Percentiles rank a stretch among this genome's conserved stretches.
phyloP scores from a whole-genome alignment of 1,140 invertebrate species.

The Daktulosphaira vitifoliae region DNA sequence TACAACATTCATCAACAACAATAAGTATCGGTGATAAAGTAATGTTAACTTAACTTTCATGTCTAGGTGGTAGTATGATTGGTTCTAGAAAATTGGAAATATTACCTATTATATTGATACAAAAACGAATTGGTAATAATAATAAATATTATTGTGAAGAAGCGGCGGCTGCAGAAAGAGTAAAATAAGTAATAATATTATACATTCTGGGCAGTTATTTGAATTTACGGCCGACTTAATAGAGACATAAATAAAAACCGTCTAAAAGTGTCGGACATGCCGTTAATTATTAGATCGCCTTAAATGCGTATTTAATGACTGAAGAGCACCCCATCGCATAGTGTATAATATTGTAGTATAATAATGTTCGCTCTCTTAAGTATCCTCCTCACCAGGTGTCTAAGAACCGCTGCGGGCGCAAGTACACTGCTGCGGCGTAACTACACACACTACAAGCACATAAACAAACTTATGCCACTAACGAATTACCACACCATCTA shows the following conservation, averaged over 20 bases:
- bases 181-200: too few relatives aligned
- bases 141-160: too few relatives aligned
- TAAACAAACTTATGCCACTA: not conserved
- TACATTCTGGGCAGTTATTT: constrained; percentile 17
- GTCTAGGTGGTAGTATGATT: too few relatives aligned
- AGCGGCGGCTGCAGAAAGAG: too few relatives aligned
- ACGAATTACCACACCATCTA: constrained; percentile 9
- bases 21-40: too few relatives aligned
- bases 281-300: constrained; percentile 33
- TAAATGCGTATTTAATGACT: constrained; percentile 33
- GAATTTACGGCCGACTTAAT: constrained; percentile 32
- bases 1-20: too few relatives aligned
- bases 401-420: constrained; percentile 4
- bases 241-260: constrained; percentile 31
- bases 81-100: too few relatives aligned
- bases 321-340: not conserved
- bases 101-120: too few relatives aligned
- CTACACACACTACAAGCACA: not conserved
- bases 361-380: not conserved
- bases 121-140: too few relatives aligned
- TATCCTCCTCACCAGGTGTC: constrained; percentile 2
- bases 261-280: constrained; percentile 27
- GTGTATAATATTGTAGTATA: too few relatives aligned
- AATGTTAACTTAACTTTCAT: too few relatives aligned
- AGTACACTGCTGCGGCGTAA: not conserved